Evolutionary conservation across 2,113 vertebrate genomes (phyloP).

Genomic region (Crotalus horridus): DNA sequence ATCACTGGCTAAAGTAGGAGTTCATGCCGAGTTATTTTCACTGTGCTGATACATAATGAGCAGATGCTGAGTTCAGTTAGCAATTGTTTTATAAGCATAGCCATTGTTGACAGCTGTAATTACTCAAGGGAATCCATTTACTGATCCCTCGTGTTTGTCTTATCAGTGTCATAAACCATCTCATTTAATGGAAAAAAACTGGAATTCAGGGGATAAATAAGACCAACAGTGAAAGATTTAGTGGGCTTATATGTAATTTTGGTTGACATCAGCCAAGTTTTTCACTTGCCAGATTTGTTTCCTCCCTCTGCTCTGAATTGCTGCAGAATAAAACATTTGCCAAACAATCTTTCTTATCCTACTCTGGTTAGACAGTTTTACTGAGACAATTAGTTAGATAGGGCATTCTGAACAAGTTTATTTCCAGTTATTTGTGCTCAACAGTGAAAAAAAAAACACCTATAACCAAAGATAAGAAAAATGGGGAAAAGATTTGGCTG

Average conservation of each 20-base stretch:
- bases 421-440: neutral
- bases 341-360: neutral
- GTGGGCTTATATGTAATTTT: constrained; percentile 44
- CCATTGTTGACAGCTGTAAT: constrained; percentile 48
- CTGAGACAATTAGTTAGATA: neutral
- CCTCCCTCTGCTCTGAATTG: neutral
- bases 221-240: constrained; percentile 13
- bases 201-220: constrained; percentile 35
- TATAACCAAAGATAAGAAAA: neutral
- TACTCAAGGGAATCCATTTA: constrained; percentile 55
- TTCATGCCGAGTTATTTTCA: constrained; percentile 34
- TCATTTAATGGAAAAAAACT: constrained; percentile 36
- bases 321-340: neutral
- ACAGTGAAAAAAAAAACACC: neutral
- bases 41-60: constrained; percentile 26
- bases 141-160: constrained; percentile 33
- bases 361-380: neutral
- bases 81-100: constrained; percentile 43
- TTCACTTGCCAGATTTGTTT: constrained; percentile 26
- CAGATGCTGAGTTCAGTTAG: constrained; percentile 32
- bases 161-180: constrained; percentile 46
- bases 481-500: neutral
- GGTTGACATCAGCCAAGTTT: constrained; percentile 43
- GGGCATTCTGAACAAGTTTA: neutral
- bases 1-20: constrained; percentile 24